These are phyloP conservation scores for Quadriops clusia DNA, from an alignment of 2,888 invertebrate species.

Conservation along the genomic window DNA sequence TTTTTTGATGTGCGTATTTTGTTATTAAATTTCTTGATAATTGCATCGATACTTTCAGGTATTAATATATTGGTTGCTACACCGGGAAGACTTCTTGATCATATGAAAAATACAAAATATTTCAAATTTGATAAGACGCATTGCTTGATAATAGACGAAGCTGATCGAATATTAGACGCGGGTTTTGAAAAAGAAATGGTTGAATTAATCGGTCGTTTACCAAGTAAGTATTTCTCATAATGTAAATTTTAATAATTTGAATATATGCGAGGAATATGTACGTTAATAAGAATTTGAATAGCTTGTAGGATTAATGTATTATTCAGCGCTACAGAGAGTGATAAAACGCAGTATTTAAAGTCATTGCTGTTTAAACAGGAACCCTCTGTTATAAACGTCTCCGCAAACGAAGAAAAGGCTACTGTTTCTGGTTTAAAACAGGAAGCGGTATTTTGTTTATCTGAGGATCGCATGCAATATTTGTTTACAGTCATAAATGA, in stretches of 20 bases:
- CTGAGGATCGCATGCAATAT: conserved; percentile 86
- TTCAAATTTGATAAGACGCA: conserved; percentile 93
- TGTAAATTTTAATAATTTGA: too few relatives aligned
- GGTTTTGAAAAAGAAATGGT: conserved; percentile 97
- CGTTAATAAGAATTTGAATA: conserved; percentile 51
- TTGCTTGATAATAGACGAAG: conserved; percentile 92
- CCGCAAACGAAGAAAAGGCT: conserved; percentile 72
- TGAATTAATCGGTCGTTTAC: conserved; percentile 82
- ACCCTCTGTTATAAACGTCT: conserved; percentile 89
- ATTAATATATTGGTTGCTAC: conserved; percentile 93
- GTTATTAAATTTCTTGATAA: not conserved
- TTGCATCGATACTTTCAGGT: conserved; percentile 35
- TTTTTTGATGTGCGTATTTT: too few relatives aligned
- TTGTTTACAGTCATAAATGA: conserved; percentile 97
- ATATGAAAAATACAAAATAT: conserved; percentile 76
- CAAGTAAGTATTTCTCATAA: conserved; percentile 65
- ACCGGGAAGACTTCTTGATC: conserved; percentile 92
- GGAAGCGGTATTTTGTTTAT: conserved; percentile 89
- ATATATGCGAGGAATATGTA: too few relatives aligned
- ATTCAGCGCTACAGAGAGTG: conserved; percentile 92
- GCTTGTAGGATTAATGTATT: conserved; percentile 94
- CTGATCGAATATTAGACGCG: conserved; percentile 91
- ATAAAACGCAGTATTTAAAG: conserved; percentile 82
- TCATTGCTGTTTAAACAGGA: conserved; percentile 85
- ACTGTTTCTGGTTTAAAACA: conserved; percentile 76